These are phyloP conservation scores for Patella caerulea DNA, from an alignment of 2,888 invertebrate genomes.

Conservation along the genomic window DNA sequence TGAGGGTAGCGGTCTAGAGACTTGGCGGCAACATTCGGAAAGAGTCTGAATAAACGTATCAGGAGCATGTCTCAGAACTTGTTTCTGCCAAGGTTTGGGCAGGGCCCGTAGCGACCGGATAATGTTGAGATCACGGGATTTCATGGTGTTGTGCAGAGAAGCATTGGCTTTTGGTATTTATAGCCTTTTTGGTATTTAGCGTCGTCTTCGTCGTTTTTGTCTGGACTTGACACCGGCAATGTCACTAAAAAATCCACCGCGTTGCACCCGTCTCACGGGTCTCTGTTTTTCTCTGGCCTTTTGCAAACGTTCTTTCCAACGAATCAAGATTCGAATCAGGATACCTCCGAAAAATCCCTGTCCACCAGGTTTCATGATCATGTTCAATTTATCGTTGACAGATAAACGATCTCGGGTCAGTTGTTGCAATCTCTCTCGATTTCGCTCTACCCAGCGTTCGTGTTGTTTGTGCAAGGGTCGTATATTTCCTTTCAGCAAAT, in stretches of 20 bases:
- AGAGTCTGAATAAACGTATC: too few relatives aligned
- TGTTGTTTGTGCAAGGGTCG: background rate
- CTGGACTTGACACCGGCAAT: too few relatives aligned
- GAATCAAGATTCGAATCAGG: background rate
- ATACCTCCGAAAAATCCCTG: background rate
- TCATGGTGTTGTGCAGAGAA: too few relatives aligned
- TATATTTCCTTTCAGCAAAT: background rate
- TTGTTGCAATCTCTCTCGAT: background rate
- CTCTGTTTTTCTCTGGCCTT: background rate
- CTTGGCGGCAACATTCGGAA: too few relatives aligned
- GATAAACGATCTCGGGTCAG: background rate
- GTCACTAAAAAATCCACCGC: background rate
- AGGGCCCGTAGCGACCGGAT: too few relatives aligned
- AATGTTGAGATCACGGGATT: too few relatives aligned
- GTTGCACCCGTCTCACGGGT: background rate
- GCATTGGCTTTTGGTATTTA: too few relatives aligned
- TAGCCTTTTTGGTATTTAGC: too few relatives aligned
- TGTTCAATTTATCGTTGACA: background rate
- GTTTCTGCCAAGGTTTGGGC: too few relatives aligned
- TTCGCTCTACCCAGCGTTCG: background rate
- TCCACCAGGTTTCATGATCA: background rate
- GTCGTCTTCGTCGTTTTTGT: too few relatives aligned
- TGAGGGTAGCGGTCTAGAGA: too few relatives aligned
- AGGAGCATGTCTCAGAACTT: too few relatives aligned
- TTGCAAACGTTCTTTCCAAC: background rate